Conservation (phyloP, 1,140 invertebrate species). For the Euura lappo region DNA sequence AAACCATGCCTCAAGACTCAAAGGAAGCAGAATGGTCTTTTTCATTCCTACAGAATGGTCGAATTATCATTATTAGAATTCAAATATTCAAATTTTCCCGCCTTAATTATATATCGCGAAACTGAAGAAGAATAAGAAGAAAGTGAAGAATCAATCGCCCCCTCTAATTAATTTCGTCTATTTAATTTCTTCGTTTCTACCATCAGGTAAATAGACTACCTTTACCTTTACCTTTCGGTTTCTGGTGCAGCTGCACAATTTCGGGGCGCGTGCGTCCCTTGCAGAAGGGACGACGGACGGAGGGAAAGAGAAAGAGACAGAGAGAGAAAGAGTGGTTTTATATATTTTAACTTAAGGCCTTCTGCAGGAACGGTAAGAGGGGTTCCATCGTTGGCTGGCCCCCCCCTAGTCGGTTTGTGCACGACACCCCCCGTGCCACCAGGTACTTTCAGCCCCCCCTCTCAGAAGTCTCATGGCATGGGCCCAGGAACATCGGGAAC, state of each 20-base stretch:
- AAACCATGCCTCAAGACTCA: too few relatives aligned
- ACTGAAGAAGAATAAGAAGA: too few relatives aligned
- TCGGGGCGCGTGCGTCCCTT: neutral
- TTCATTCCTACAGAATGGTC: too few relatives aligned
- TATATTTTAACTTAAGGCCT: constrained; percentile 51
- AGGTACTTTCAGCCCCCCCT: neutral
- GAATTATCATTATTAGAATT: too few relatives aligned
- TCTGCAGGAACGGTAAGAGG: neutral
- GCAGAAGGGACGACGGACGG: neutral
- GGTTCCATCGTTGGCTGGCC: neutral
- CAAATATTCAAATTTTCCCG: too few relatives aligned
- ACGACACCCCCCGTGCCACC: neutral
- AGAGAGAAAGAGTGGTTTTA: constrained; percentile 37
- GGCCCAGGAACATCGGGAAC: constrained; percentile 35
- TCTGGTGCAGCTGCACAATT: neutral
- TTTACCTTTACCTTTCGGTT: neutral
- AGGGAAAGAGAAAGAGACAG: constrained; percentile 9
- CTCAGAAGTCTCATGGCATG: neutral
- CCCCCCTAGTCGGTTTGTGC: neutral
- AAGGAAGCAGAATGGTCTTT: too few relatives aligned
- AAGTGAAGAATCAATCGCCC: too few relatives aligned
- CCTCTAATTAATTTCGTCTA: too few relatives aligned
- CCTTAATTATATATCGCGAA: too few relatives aligned
- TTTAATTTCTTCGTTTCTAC: too few relatives aligned
- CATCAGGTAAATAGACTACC: neutral